Evolutionary conservation across 2,797 vertebrate genomes (phyloP).

Genomic region (Poecilia gillii): DNA sequence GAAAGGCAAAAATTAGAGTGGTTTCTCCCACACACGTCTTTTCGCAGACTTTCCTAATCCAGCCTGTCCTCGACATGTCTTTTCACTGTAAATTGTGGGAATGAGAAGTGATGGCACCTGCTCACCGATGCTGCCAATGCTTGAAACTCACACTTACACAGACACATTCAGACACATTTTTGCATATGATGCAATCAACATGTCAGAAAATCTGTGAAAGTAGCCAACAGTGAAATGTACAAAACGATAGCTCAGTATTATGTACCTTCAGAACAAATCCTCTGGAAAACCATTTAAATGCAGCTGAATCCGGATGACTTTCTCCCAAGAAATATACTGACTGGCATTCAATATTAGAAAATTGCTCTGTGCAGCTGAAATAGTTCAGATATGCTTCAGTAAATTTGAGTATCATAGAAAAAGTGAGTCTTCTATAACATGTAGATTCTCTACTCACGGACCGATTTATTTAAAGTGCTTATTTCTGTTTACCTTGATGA

Average conservation of each 20-base stretch:
- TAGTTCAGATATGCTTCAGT: not conserved
- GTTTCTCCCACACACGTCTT: conserved; percentile 70
- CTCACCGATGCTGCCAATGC: conserved; percentile 70
- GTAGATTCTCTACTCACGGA: not conserved
- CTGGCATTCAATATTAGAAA: conserved; percentile 13
- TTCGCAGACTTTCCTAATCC: conserved; percentile 64
- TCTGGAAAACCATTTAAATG: not conserved
- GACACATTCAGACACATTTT: conserved; percentile 46
- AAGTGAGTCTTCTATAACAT: not conserved
- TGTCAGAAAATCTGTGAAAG: conserved; percentile 70
- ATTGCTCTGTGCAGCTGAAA: not conserved
- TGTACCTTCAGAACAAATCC: conserved; percentile 27
- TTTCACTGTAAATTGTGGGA: conserved; percentile 67
- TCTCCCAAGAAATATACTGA: conserved; percentile 3
- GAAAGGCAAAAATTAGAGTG: conserved; percentile 62
- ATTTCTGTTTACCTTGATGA: not conserved
- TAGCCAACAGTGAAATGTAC: conserved; percentile 40
- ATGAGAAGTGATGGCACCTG: conserved; percentile 79
- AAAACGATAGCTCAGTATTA: conserved; percentile 36
- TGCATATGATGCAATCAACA: conserved; percentile 71
- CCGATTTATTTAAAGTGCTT: not conserved
- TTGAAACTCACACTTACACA: conserved; percentile 61
- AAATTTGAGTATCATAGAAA: not conserved
- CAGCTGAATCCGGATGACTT: conserved; percentile 14
- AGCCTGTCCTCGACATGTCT: conserved; percentile 66